These are phyloP conservation scores for Masticophis lateralis DNA, from an alignment of 2,797 vertebrate genomes.

Conservation along the genomic window DNA sequence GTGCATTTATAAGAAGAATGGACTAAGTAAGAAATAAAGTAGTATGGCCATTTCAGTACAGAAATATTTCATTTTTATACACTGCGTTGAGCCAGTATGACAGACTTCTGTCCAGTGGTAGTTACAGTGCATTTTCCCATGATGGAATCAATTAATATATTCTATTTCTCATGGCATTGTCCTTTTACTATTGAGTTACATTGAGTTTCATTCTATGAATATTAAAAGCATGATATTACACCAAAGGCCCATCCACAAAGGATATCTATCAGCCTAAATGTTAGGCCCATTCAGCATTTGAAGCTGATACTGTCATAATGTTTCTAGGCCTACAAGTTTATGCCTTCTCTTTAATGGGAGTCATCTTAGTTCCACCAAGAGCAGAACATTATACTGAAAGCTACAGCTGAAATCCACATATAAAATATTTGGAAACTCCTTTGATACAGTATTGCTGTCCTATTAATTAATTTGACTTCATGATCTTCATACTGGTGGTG, in stretches of 20 bases:
- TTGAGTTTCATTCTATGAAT: not conserved
- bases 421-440: constrained; percentile 70
- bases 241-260: not conserved
- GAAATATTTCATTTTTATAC: not conserved
- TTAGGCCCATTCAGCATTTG: not conserved
- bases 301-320: not conserved
- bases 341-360: not conserved
- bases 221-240: not conserved
- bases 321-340: not conserved
- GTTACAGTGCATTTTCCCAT: not conserved
- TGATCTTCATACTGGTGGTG: constrained; percentile 78
- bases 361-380: constrained; percentile 5
- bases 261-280: not conserved
- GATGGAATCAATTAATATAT: not conserved
- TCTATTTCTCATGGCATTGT: not conserved
- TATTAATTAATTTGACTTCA: constrained; percentile 75
- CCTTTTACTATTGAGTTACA: not conserved
- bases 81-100: not conserved
- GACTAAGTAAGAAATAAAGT: not conserved
- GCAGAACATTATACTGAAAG: constrained; percentile 50
- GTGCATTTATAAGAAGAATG: not conserved
- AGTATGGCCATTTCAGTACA: not conserved
- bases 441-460: constrained; percentile 67
- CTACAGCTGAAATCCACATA: constrained; percentile 60
- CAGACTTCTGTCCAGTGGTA: not conserved